Base-by-base conservation (phyloP, 2,113 vertebrate genomes). In the Thinocorus orbignyianus region DNA sequence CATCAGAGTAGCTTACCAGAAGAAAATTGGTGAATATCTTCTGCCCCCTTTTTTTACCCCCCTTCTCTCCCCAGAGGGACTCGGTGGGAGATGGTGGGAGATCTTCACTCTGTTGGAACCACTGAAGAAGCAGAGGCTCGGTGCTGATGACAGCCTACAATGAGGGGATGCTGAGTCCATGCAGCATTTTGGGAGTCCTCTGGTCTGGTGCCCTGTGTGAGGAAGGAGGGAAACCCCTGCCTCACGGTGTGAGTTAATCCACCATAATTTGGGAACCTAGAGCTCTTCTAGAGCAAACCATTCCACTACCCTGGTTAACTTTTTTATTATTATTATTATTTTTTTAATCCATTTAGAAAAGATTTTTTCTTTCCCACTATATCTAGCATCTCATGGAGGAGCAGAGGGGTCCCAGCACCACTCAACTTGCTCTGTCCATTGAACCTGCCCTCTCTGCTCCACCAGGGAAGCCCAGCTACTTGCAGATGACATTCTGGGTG, bases 401-500 rank as follows among this genome's bases (percentile, higher is more conserved):
- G 81, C 61, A 80, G 81, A 6, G 26, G 22, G 58, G 30, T 76
- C 76, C 80, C 89, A 81, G 82, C 55, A 68, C 39, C 86, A 57
- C 22, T 81, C 61, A 85, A 18, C 33, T 54, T 54, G 24, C 69
- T 52, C 24, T 80, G 33, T 31, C 61, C 39, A 1, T 89, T 84
- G 64, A 69, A 30, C 54, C 57, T 91, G 81, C 62, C 83, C 64
- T 58, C 82, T 61, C 18, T 95, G 79, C 61, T 94, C 83, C 51
- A 31, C 28, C 70, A 81, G 92, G 89, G 68, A 77, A 90, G 80
- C 76, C 81, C 83, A 80, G 87, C 81, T 88, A 62, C 81, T 76
- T 74, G 77, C 69, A 91, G 90, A 26, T 88, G 74, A 44, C 33
- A 13, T 93, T 90, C 76, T 90, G 72, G 76, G 91, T 88, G 88